phyloP scores from a whole-genome alignment of 2,888 invertebrate species.

The Dioctria linearis region DNA sequence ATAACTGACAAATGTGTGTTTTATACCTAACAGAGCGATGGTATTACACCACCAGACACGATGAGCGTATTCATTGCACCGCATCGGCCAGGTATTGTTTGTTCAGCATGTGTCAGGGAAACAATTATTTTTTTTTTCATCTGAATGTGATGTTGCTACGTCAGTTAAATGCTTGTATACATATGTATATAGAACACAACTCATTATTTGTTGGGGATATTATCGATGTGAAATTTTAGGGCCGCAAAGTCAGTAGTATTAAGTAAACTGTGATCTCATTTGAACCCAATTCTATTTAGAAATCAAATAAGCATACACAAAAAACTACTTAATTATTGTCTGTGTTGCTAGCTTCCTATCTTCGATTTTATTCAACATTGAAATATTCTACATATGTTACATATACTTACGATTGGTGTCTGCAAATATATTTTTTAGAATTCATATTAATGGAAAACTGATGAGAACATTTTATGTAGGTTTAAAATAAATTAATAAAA shows the following conservation, averaged over 20 bases:
- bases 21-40: slow-evolving; percentile 25
- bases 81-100: slow-evolving; percentile 5
- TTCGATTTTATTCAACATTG: neutral
- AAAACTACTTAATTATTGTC: neutral
- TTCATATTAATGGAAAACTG: no score
- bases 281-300: neutral
- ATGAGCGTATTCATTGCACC: slow-evolving; percentile 26
- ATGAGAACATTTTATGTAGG: no score
- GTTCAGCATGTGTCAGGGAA: slow-evolving; percentile 45
- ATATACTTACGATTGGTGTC: no score
- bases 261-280: slow-evolving; percentile 11
- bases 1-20: slow-evolving; percentile 50
- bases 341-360: neutral
- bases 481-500: no score
- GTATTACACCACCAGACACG: slow-evolving; percentile 6
- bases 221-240: slow-evolving; percentile 20
- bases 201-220: slow-evolving; percentile 25
- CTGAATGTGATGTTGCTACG: slow-evolving; percentile 16
- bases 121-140: slow-evolving; percentile 31
- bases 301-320: neutral
- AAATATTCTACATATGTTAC: no score
- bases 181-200: neutral
- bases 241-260: slow-evolving; percentile 1
- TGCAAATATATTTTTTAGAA: no score
- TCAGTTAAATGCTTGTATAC: neutral